Evolutionary conservation across 1,140 invertebrate genomes (phyloP).

Genomic region (Lucilia sericata): DNA sequence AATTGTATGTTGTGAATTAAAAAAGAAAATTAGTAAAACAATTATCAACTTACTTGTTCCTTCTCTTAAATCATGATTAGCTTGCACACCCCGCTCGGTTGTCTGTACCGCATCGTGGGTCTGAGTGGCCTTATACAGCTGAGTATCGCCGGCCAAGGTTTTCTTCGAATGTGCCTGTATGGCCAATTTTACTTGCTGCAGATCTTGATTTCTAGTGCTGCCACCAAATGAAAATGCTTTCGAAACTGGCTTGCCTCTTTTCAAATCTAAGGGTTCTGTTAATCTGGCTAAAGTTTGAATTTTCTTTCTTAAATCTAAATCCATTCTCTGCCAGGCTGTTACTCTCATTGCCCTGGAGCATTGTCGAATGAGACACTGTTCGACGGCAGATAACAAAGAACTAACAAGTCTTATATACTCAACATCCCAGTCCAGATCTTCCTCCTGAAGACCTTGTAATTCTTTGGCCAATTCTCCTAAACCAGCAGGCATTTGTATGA

Average conservation of each 20-base stretch:
- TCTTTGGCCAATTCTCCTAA: constrained; percentile 61
- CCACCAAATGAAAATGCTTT: constrained; percentile 64
- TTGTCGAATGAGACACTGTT: constrained; percentile 75
- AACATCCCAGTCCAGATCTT: constrained; percentile 66
- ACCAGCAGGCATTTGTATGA: constrained; percentile 64
- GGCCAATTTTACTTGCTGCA: constrained; percentile 72
- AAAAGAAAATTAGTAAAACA: not conserved
- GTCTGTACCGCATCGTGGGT: constrained; percentile 61
- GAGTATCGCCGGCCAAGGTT: constrained; percentile 59
- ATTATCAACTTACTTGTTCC: constrained; percentile 48
- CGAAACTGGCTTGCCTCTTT: constrained; percentile 56
- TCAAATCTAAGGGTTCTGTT: constrained; percentile 61
- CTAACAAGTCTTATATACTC: constrained; percentile 66
- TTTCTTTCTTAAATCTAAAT: constrained; percentile 72
- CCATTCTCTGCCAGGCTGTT: constrained; percentile 75
- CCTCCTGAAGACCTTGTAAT: constrained; percentile 62
- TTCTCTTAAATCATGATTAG: constrained; percentile 59
- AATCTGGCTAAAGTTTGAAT: constrained; percentile 74
- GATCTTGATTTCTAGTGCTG: constrained; percentile 69
- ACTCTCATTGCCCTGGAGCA: constrained; percentile 74
- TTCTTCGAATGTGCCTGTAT: constrained; percentile 70
- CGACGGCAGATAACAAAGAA: constrained; percentile 70
- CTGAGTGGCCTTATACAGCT: constrained; percentile 62
- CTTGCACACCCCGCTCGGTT: constrained; percentile 61
- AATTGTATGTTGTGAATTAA: not conserved